Base-by-base conservation (phyloP, 1,140 invertebrate species). In the Drosophila busckii region DNA sequence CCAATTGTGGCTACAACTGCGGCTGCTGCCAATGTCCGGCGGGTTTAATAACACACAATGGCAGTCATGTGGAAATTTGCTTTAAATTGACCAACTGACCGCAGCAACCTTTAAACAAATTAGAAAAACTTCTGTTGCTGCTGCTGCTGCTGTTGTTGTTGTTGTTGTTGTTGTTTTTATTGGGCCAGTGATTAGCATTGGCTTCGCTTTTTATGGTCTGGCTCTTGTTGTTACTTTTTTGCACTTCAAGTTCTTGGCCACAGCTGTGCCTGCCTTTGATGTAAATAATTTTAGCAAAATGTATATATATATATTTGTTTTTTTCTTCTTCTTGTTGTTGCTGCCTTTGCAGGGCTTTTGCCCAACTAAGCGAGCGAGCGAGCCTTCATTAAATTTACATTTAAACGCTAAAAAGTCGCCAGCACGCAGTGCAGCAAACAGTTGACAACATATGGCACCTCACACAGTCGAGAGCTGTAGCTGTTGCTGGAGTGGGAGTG, bases 21-120 rank as follows among this genome's bases (percentile, higher is more conserved):
- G 31, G 17, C 17, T 35, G 48, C 31, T 44, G 55, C 38, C 40
- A 37, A 37, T 60, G 31, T 40, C 56, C 49, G 23, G 15, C 20
- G 56, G 56, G 48, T 44, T 19, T 48, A 61, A 48, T 55, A 60
- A 34, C 38, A 59, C 40, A 78, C 62, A 78, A 80, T 78, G 73
- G 49, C 35, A 66, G 54, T 67, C 63, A 66, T 71, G 58, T 78
- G 71, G 58, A 66, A 60, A 53, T 65, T 80, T 71, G 73, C 73
- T 66, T 78, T 80, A 73, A 68, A 80, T 80, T 80, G 73, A 80
- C 73, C 67, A 71, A 71, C 73, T 71, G 67, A 80, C 73, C 73
- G 58, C 73, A 67, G 53, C 55, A 63, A 54, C 60, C 73, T 73
- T 73, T 73, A 80, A 80, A 62, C 44, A 70, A 78, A 67, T 78